These are phyloP conservation scores for Antidorcas marsupialis DNA, from an alignment of 2,113 vertebrate species.

Conservation along the genomic window DNA sequence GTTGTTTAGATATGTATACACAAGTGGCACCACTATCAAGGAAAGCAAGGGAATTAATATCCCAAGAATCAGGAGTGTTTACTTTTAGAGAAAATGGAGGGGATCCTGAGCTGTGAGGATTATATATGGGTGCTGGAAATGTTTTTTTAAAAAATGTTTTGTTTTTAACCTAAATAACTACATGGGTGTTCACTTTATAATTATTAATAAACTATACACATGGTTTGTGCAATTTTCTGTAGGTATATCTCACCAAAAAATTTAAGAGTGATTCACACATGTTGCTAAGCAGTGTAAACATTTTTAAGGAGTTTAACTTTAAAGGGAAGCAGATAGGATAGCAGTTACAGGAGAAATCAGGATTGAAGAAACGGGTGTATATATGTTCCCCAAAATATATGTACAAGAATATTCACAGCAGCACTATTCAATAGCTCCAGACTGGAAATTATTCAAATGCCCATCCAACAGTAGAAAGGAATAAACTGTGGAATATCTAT, in stretches of 20 bases:
- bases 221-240: background rate
- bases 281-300: conserved; percentile 3
- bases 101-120: background rate
- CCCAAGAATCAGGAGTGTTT: background rate
- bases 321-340: background rate
- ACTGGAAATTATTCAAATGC: conserved; percentile 21
- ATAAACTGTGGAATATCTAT: background rate
- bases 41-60: background rate
- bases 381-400: conserved; percentile 8
- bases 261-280: background rate
- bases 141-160: background rate
- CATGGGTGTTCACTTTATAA: background rate
- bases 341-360: background rate
- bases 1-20: background rate
- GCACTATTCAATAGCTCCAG: background rate
- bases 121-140: background rate
- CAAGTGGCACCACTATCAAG: background rate
- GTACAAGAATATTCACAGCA: conserved; percentile 7
- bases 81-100: background rate
- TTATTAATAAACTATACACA: conserved; percentile 11
- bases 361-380: background rate
- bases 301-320: conserved; percentile 20
- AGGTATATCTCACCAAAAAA: background rate
- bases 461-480: background rate
- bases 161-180: background rate